These are phyloP conservation scores for Mimas tiliae DNA, from an alignment of 2,888 invertebrate genomes.

Conservation along the genomic window DNA sequence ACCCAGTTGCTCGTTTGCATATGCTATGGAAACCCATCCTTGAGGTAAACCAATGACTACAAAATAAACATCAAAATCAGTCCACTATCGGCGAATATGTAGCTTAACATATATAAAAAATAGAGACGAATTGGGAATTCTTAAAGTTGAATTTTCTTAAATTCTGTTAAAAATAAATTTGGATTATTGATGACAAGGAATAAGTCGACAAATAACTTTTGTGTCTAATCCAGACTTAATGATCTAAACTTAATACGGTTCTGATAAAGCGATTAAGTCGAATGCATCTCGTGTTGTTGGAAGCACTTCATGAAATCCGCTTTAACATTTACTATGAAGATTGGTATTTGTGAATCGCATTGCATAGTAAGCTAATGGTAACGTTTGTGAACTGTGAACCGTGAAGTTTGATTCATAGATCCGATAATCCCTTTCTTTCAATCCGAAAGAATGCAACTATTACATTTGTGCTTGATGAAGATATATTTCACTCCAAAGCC, in stretches of 20 bases:
- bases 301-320: conserved; percentile 10
- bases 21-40: no score
- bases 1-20: no score
- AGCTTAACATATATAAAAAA: no score
- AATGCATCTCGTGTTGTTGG: not conserved
- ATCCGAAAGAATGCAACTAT: no score
- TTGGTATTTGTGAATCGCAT: not conserved
- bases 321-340: not conserved
- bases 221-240: not conserved
- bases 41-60: no score
- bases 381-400: not conserved
- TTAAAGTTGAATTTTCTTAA: no score
- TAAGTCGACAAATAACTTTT: not conserved
- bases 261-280: conserved; percentile 7
- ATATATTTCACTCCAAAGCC: no score
- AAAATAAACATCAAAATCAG: no score
- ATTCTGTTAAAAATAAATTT: no score
- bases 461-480: not conserved
- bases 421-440: not conserved
- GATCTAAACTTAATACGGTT: conserved; percentile 9
- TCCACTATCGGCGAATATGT: no score
- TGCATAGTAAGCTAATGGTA: not conserved
- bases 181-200: not conserved
- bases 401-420: not conserved
- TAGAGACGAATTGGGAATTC: no score